Conservation (phyloP, 2,888 invertebrate genomes). For the Lamellibrachia satsuma region DNA sequence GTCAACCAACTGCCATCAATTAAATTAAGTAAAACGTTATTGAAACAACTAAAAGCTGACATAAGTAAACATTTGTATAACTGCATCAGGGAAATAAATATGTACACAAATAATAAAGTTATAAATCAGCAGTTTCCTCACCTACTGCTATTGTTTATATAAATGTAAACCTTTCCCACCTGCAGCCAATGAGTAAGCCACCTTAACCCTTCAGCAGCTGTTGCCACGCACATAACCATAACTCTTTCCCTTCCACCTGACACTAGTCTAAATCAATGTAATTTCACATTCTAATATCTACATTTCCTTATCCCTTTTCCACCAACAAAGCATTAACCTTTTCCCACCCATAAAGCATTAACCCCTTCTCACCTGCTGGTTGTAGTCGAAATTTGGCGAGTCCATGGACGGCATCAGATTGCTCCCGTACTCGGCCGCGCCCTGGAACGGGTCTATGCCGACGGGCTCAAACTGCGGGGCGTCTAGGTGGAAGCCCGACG, state of each 20-base stretch:
- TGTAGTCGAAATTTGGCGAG: constrained; percentile 65
- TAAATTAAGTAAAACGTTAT: too few relatives aligned
- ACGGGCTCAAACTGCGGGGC: constrained; percentile 61
- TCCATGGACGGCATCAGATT: constrained; percentile 63
- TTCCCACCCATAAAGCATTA: background rate
- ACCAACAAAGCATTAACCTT: background rate
- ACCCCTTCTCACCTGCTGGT: constrained; percentile 53
- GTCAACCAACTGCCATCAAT: too few relatives aligned
- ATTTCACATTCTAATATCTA: too few relatives aligned
- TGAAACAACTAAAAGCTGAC: too few relatives aligned
- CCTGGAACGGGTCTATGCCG: constrained; percentile 59
- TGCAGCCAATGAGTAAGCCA: background rate
- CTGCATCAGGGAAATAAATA: too few relatives aligned
- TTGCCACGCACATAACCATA: background rate
- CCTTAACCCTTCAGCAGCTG: background rate
- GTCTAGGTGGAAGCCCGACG: constrained; percentile 56
- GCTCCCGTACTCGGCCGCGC: constrained; percentile 19
- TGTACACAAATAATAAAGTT: too few relatives aligned
- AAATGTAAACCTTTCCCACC: background rate
- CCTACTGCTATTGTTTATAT: background rate
- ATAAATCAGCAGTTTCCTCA: background rate
- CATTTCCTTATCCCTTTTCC: too few relatives aligned
- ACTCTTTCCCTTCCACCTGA: background rate
- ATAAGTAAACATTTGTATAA: too few relatives aligned
- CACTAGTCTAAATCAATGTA: too few relatives aligned